phyloP scores from a whole-genome alignment of 1,140 invertebrate species.

The Euborellia annulipes region DNA sequence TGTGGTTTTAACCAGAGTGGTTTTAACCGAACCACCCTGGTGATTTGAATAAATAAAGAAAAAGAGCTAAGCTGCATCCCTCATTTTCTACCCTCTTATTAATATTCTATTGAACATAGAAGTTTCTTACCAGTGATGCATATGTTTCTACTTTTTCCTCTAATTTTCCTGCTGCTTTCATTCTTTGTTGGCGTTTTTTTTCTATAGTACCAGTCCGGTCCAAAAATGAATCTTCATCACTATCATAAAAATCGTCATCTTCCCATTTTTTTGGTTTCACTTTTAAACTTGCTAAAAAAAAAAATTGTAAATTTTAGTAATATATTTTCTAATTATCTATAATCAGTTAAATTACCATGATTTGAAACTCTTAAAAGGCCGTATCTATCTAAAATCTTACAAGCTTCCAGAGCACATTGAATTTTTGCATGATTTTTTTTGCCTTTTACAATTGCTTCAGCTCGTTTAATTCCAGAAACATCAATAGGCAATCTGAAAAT shows the following conservation, averaged over 20 bases:
- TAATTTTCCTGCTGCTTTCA: slow-evolving; percentile 46
- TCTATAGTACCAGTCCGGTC: slow-evolving; percentile 90
- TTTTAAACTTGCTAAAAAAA: slow-evolving; percentile 40
- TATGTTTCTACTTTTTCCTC: slow-evolving; percentile 54
- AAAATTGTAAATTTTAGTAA: neutral
- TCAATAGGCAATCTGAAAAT: slow-evolving; percentile 58
- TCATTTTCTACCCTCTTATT: too few relatives aligned
- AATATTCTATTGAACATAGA: neutral
- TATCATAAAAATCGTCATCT: slow-evolving; percentile 86
- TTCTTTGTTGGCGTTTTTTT: slow-evolving; percentile 64
- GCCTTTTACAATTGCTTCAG: slow-evolving; percentile 72
- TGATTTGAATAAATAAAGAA: slow-evolving; percentile 1
- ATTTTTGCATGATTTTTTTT: slow-evolving; percentile 91
- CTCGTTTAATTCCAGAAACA: slow-evolving; percentile 32
- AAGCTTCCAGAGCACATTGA: slow-evolving; percentile 88
- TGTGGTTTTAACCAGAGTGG: neutral
- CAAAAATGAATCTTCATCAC: slow-evolving; percentile 92
- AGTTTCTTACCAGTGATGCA: slow-evolving; percentile 48
- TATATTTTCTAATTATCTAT: too few relatives aligned
- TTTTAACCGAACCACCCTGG: neutral
- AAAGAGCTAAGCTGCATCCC: neutral
- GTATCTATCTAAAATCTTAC: slow-evolving; percentile 71
- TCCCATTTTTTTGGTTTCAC: slow-evolving; percentile 62
- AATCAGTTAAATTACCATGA: slow-evolving; percentile 52
- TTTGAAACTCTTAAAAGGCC: slow-evolving; percentile 61